Evolutionary conservation across 2,797 vertebrate genomes (phyloP).

Genomic region (Choloepus didactylus): DNA sequence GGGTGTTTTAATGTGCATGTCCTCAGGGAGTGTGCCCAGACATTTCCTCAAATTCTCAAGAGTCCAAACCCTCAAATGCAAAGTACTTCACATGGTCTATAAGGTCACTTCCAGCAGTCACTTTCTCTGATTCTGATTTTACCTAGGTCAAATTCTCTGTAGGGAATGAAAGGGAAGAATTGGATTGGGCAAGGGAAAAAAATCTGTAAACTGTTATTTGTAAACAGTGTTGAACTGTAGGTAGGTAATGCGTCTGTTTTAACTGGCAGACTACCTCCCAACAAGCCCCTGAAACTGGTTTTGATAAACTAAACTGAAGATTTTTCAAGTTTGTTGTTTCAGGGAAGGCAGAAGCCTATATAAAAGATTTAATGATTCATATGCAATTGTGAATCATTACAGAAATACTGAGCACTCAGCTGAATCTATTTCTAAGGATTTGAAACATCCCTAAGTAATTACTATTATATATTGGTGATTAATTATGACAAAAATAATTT

Average conservation of each 20-base stretch:
- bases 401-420: background rate
- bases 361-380: background rate
- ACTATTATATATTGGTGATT: background rate
- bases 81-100: background rate
- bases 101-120: background rate
- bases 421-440: background rate
- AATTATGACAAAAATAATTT: background rate
- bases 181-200: background rate
- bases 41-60: background rate
- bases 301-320: constrained; percentile 20
- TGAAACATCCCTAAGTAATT: background rate
- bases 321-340: background rate
- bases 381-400: background rate
- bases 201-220: background rate
- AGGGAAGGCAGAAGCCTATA: background rate
- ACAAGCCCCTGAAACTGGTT: background rate
- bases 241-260: background rate
- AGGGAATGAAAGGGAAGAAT: background rate
- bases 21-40: background rate
- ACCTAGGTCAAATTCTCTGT: background rate
- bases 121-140: background rate
- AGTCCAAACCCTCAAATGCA: background rate
- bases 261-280: background rate
- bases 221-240: background rate
- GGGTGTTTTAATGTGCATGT: background rate